Base-by-base conservation (phyloP, 2,888 invertebrate genomes). In the Archips crataeganus region DNA sequence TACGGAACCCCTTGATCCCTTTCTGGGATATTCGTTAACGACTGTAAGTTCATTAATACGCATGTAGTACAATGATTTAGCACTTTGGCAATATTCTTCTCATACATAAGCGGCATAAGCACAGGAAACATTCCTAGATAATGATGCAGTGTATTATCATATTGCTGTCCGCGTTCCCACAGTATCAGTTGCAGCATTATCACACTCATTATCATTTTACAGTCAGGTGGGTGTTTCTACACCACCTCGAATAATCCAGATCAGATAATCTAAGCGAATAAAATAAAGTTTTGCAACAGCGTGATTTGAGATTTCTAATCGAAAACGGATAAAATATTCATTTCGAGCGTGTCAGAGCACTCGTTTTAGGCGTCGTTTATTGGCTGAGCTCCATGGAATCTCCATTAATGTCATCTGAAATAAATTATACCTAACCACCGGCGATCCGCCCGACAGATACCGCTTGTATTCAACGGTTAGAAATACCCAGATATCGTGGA, bases 321-420 rank as follows among this genome's bases (percentile, higher is more conserved):
- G 77, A 82, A 82, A 77, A 72, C 72, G 81, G 76, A 79, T 83
- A 80, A 83, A 83, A 82, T 82, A 83, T 82, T 77, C 77, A 77
- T 80, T 76, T 68, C 76, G 77, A 65, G 67, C 79, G 84, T 82
- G 84, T 85, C 80, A 79, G 80, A 79, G 82, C 83, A 86, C 84
- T 80, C 81, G 82, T 86, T 88, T 86, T 82, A 83, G 85, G 85
- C 84, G 86, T 84, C 80, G 80, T 89, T 90, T 90, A 90, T 89
- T 88, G 86, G 85, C 79, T 84, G 80, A 82, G 80, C 79, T 86
- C 85, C 83, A 87, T 89, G 87, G 87, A 86, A 88, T 87, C 83
- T 84, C 86, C 86, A 93, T 93, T 89, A 92, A 91, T 88, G 91
- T 90, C 92, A 90, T 86, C 79, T 82, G 78, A 87, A 87, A 91